These are phyloP conservation scores for Sparidentex hasta DNA, from an alignment of 2,797 vertebrate species.

Conservation along the genomic window DNA sequence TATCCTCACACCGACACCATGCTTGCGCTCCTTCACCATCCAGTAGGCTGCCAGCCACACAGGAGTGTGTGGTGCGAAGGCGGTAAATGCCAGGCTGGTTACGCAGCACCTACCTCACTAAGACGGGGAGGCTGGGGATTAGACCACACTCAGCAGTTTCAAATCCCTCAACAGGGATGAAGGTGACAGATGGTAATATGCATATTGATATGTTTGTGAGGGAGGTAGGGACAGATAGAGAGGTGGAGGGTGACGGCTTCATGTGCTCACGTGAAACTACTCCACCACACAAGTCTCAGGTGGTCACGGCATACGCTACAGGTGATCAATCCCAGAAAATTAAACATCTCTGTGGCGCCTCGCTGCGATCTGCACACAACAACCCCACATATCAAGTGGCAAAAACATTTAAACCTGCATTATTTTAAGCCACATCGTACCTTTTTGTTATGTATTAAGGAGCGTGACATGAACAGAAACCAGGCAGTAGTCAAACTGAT, in stretches of 20 bases:
- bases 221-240: slow-evolving; percentile 28
- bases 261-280: slow-evolving; percentile 6
- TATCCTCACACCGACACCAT: slow-evolving; percentile 31
- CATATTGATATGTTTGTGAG: slow-evolving; percentile 26
- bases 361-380: neutral
- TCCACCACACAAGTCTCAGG: neutral
- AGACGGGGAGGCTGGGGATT: slow-evolving; percentile 78
- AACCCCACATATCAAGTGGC: neutral
- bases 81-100: slow-evolving; percentile 52
- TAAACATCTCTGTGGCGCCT: neutral
- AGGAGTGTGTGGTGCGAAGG: slow-evolving; percentile 10
- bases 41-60: slow-evolving; percentile 7
- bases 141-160: slow-evolving; percentile 83
- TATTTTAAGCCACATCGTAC: slow-evolving; percentile 2
- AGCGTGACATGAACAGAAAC: slow-evolving; percentile 16
- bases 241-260: neutral
- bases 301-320: neutral
- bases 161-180: slow-evolving; percentile 79
- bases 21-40: slow-evolving; percentile 5
- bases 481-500: slow-evolving; percentile 57
- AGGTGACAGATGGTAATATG: slow-evolving; percentile 77
- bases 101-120: slow-evolving; percentile 65
- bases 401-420: neutral
- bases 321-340: neutral
- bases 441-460: neutral